These are phyloP conservation scores for Aratinga solstitialis DNA, from an alignment of 2,797 vertebrate genomes.

Conservation along the genomic window DNA sequence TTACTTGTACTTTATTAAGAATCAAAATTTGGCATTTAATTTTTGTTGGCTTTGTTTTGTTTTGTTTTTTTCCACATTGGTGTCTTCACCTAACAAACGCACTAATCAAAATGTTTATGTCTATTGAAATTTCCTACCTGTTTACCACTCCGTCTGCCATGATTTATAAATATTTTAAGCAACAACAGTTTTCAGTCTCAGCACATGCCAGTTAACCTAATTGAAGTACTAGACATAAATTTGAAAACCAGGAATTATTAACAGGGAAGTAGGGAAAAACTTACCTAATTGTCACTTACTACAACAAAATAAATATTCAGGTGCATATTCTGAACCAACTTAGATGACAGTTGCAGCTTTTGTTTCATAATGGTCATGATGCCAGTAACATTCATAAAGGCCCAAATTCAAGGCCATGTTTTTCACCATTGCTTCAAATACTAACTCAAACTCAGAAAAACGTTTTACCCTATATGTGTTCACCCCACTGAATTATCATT, in stretches of 20 bases:
- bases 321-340: constrained; percentile 99
- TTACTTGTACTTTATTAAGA: background rate
- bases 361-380: constrained; percentile 88
- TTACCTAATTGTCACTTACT: constrained; percentile 86
- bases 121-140: constrained; percentile 51
- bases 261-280: constrained; percentile 81
- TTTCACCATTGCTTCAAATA: constrained; percentile 89
- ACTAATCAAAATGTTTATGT: background rate
- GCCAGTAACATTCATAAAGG: constrained; percentile 92
- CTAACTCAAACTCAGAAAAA: constrained; percentile 40
- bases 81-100: background rate
- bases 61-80: background rate
- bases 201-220: constrained; percentile 58
- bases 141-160: constrained; percentile 49
- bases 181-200: constrained; percentile 56
- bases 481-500: background rate
- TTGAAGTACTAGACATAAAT: constrained; percentile 40
- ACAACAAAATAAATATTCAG: constrained; percentile 85
- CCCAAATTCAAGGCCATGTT: constrained; percentile 64
- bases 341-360: constrained; percentile 99
- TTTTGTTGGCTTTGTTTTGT: background rate
- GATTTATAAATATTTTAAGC: constrained; percentile 30
- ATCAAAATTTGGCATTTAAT: background rate
- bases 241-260: constrained; percentile 48
- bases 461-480: background rate